phyloP scores from a whole-genome alignment of 2,797 vertebrate genomes.

The Atherinosoma microstoma region DNA sequence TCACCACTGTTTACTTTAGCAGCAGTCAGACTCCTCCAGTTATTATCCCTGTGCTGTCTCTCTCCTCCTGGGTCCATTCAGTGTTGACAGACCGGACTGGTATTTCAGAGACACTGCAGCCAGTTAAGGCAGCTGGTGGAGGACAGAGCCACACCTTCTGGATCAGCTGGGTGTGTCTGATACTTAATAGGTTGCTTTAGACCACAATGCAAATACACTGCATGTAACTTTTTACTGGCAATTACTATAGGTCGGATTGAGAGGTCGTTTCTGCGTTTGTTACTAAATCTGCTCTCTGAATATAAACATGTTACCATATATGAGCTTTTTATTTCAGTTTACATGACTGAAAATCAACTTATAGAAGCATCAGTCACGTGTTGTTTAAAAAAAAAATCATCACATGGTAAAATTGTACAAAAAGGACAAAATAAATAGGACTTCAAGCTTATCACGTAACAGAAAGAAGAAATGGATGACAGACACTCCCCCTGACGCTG shows the following conservation, averaged over 20 bases:
- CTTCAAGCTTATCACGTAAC: not conserved
- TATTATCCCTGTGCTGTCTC: slow-evolving; percentile 43
- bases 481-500: slow-evolving; percentile 59
- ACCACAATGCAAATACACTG: slow-evolving; percentile 2
- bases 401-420: not conserved
- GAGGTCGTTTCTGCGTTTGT: not conserved
- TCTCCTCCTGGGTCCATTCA: slow-evolving; percentile 26
- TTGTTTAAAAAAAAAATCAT: not conserved
- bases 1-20: slow-evolving; percentile 47
- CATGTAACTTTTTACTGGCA: no score
- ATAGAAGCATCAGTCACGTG: not conserved
- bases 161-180: slow-evolving; percentile 24
- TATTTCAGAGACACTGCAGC: slow-evolving; percentile 14
- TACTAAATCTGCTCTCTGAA: not conserved
- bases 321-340: not conserved
- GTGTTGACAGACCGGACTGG: slow-evolving; percentile 43
- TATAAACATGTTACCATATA: not conserved
- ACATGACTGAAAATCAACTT: not conserved
- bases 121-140: slow-evolving; percentile 9
- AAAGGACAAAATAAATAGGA: not conserved
- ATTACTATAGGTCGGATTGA: not conserved
- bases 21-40: slow-evolving; percentile 52
- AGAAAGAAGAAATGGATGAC: slow-evolving; percentile 5
- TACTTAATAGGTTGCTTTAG: not conserved
- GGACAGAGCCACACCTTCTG: slow-evolving; percentile 17